Evolutionary conservation across 2,888 invertebrate genomes (phyloP), one percentile per base, ranked within the genome.

Genomic region (Aphidoletes aphidimyza): DNA sequence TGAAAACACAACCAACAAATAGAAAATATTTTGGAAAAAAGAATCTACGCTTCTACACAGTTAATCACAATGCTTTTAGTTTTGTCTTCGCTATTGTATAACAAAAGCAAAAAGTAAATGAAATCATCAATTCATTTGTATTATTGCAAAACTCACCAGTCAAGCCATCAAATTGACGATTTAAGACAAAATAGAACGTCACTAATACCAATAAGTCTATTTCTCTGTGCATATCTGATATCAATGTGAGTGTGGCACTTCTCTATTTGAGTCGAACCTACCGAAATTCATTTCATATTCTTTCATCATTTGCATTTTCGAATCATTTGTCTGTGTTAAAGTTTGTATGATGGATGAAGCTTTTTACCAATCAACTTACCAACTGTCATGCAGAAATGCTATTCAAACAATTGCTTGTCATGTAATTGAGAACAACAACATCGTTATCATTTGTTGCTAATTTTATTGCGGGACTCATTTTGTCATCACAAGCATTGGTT

Each of bases 171-270:
- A 47, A 42, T 47, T 47, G 47, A 47, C 47, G 47, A 47, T 47
- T 47, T 47, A 47, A 19, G 17, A 47, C 42, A 42, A 42, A 42
- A 42, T 9, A 42, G 42, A 42, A 11, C 6, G 42, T 8, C 39
- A 8, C 47, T 47, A 47, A 47, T 17, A 5, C 2, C 47, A 47
- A 2, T 47, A 47, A 19, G 19, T 54, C 22, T 54, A 22, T 54
- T 54, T n/a, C 22, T 8, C 9, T 54, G 54, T 54, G 22, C 22
- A 11, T 54, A 54, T 47, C 54, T 54, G 22, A 39, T n/a, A 54
- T 54, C n/a, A 54, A 54, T 54, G 54, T 54, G 54, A 54, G 54
- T 54, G n/a, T 54, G 54, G n/a, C n/a, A n/a, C n/a, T n/a, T n/a
- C n/a, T n/a, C n/a, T n/a, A n/a, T n/a, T n/a, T n/a, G n/a, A 47